A percentile compares a stretch with the other conserved stretches of the same genome.
phyloP scores from a whole-genome alignment of 2,113 vertebrate species.

The Choloepus hoffmanni region DNA sequence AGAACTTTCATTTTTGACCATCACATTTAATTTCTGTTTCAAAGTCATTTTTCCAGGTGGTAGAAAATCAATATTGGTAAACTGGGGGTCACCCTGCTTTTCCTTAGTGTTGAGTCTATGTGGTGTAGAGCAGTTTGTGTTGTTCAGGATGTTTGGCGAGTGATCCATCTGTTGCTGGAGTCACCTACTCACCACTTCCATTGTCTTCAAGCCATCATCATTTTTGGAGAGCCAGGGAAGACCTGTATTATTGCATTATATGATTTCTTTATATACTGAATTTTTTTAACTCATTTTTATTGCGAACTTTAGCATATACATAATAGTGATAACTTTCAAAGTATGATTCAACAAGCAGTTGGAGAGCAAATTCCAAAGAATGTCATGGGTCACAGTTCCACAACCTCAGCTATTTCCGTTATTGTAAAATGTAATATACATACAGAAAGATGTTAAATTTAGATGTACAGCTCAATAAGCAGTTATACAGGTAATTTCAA shows the following conservation, averaged over 20 bases:
- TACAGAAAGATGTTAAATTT: too few relatives aligned
- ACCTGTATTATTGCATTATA: not conserved
- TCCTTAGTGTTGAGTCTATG: not conserved
- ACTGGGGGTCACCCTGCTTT: not conserved
- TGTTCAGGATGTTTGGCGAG: not conserved
- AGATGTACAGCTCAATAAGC: too few relatives aligned
- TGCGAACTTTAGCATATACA: too few relatives aligned
- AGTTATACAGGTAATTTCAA: too few relatives aligned
- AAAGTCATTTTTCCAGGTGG: not conserved
- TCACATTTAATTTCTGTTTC: constrained; percentile 16
- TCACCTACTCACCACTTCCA: not conserved
- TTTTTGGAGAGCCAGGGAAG: not conserved
- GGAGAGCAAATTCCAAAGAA: too few relatives aligned
- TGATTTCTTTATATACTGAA: too few relatives aligned
- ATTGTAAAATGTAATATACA: too few relatives aligned
- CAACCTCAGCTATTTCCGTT: too few relatives aligned
- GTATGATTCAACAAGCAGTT: too few relatives aligned
- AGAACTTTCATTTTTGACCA: not conserved
- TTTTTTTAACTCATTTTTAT: too few relatives aligned
- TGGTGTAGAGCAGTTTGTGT: not conserved
- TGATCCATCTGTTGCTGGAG: not conserved
- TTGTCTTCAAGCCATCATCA: not conserved
- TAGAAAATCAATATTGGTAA: not conserved
- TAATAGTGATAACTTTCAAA: too few relatives aligned
- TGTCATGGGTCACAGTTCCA: too few relatives aligned